phyloP scores from a whole-genome alignment of 2,797 vertebrate genomes.

The Myotis myotis region DNA sequence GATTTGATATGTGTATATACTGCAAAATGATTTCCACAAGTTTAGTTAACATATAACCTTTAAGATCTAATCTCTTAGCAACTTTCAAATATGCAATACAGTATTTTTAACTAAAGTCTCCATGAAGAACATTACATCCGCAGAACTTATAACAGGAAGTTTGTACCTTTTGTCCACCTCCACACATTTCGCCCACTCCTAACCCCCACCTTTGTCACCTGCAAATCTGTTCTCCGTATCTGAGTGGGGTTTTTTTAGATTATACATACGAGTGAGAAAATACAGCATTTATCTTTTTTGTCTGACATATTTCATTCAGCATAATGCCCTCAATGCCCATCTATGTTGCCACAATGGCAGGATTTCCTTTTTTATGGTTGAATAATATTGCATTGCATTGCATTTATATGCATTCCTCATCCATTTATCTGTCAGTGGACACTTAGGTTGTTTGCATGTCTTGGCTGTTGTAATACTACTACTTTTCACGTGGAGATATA shows the following conservation, averaged over 20 bases:
- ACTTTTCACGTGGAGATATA: background rate
- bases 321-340: background rate
- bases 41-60: constrained; percentile 4
- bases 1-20: background rate
- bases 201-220: background rate
- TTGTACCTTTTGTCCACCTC: background rate
- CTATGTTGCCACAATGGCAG: background rate
- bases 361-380: background rate
- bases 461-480: background rate
- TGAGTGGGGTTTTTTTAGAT: background rate
- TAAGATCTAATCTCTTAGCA: background rate
- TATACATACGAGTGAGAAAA: background rate
- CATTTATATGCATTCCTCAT: background rate
- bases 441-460: background rate
- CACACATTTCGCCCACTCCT: background rate
- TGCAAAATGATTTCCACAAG: background rate
- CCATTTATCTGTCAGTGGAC: background rate
- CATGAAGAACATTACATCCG: background rate
- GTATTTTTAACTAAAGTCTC: background rate
- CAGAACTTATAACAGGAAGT: background rate
- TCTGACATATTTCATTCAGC: background rate
- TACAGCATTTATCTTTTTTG: background rate
- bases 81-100: background rate
- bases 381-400: background rate
- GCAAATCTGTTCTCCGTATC: background rate